Conservation (phyloP, 1,140 invertebrate genomes). For the Aphidius ervi region DNA sequence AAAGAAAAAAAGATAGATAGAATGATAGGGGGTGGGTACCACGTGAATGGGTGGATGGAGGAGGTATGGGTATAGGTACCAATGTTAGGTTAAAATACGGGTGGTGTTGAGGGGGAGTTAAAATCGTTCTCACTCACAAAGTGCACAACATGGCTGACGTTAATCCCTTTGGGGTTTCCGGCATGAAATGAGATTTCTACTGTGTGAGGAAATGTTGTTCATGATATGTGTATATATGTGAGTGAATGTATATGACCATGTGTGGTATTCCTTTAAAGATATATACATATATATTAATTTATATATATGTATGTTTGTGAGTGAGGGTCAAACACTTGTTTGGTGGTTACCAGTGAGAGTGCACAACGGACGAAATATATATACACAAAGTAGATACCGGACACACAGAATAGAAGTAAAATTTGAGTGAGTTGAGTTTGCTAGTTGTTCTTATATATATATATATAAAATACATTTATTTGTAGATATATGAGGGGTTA, state of each 20-base stretch:
- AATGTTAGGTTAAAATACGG: too few relatives aligned
- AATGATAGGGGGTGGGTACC: slow-evolving; percentile 12
- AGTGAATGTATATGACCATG: background rate
- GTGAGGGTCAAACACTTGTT: slow-evolving; percentile 12
- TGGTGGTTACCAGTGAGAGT: background rate
- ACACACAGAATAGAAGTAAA: slow-evolving; percentile 3
- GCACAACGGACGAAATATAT: slow-evolving; percentile 7
- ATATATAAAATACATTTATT: too few relatives aligned
- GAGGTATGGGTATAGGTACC: too few relatives aligned
- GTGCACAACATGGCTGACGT: slow-evolving; percentile 39
- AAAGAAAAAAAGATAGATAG: slow-evolving; percentile 40
- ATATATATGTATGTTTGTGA: slow-evolving; percentile 7
- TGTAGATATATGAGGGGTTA: slow-evolving; percentile 29
- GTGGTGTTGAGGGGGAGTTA: too few relatives aligned
- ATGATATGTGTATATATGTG: slow-evolving; percentile 6
- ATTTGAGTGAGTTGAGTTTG: slow-evolving; percentile 9
- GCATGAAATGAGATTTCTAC: slow-evolving; percentile 48
- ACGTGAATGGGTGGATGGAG: too few relatives aligned
- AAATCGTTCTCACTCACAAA: slow-evolving; percentile 25
- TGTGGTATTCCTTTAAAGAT: slow-evolving; percentile 6
- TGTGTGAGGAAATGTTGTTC: slow-evolving; percentile 21
- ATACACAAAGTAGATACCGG: slow-evolving; percentile 10
- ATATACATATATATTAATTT: slow-evolving; percentile 23
- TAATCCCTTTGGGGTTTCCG: slow-evolving; percentile 47
- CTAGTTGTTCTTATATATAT: background rate